phyloP scores from a whole-genome alignment of 2,113 vertebrate species.

The Sinocyclocheilus rhinocerous region DNA sequence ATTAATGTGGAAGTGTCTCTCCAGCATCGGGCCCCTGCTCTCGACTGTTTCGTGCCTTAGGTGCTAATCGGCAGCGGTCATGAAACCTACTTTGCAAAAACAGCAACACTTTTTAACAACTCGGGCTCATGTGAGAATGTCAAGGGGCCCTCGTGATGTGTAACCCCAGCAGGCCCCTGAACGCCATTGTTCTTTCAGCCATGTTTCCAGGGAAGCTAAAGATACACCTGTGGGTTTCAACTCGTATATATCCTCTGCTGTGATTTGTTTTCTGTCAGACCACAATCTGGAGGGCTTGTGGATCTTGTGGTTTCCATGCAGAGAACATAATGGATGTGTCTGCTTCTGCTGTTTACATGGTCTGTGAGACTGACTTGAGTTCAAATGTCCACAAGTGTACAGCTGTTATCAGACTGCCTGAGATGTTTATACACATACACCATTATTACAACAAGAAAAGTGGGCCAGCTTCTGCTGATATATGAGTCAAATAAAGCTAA shows the following conservation, averaged over 20 bases:
- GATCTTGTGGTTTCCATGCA: conserved; percentile 42
- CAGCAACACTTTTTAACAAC: conserved; percentile 71
- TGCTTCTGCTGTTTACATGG: conserved; percentile 48
- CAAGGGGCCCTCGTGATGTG: conserved; percentile 55
- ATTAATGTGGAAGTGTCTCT: conserved; percentile 49
- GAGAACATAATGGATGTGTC: conserved; percentile 49
- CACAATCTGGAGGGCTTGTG: not conserved
- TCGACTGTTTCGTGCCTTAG: not conserved
- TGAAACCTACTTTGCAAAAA: conserved; percentile 62
- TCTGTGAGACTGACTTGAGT: conserved; percentile 34
- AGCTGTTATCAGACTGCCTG: conserved; percentile 37
- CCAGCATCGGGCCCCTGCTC: conserved; percentile 34
- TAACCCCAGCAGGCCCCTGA: conserved; percentile 64
- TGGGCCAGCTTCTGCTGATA: conserved; percentile 35
- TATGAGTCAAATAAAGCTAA: conserved; percentile 31
- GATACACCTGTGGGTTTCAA: conserved; percentile 8
- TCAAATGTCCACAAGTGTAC: conserved; percentile 44
- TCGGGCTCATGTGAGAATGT: not conserved
- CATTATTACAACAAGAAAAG: conserved; percentile 16
- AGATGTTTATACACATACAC: conserved; percentile 39
- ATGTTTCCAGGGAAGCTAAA: conserved; percentile 57
- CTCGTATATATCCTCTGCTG: conserved; percentile 46
- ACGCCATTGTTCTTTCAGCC: conserved; percentile 62
- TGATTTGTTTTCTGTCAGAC: conserved; percentile 39
- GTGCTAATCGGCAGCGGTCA: conserved; percentile 54